These are phyloP conservation scores for Cnemophilus loriae DNA, from an alignment of 2,113 vertebrate genomes.

Conservation along the genomic window DNA sequence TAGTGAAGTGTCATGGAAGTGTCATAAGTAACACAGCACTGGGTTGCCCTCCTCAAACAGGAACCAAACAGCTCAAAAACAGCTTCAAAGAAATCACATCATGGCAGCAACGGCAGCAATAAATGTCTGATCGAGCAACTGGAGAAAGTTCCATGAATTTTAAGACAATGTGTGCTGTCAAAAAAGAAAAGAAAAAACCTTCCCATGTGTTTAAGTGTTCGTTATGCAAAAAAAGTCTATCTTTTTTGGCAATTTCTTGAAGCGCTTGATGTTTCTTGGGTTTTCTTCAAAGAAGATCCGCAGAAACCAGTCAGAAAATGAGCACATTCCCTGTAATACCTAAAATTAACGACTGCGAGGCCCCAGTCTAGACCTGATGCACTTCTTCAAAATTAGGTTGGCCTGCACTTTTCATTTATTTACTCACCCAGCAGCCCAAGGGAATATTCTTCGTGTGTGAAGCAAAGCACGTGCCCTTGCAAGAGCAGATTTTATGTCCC, in stretches of 20 bases:
- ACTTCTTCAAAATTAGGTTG: constrained; percentile 31
- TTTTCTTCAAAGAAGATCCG: constrained; percentile 12
- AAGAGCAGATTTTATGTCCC: constrained; percentile 19
- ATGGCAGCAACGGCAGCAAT: background rate
- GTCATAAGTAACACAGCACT: background rate
- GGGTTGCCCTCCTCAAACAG: background rate
- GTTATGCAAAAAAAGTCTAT: background rate
- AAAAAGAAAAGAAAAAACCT: background rate
- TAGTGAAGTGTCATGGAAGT: background rate
- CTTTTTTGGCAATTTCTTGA: background rate
- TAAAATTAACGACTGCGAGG: background rate
- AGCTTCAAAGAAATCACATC: background rate
- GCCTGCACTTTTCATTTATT: constrained; percentile 10
- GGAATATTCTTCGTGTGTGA: background rate
- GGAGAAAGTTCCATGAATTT: background rate
- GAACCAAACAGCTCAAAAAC: background rate
- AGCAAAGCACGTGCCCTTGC: constrained; percentile 17
- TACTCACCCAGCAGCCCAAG: constrained; percentile 15
- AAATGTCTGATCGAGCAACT: background rate
- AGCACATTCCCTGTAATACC: background rate
- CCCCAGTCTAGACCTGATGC: background rate
- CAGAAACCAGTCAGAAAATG: constrained; percentile 15
- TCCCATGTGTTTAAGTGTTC: background rate
- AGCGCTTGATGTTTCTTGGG: background rate
- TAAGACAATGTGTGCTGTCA: background rate